Percentiles rank a stretch among this genome's conserved stretches.
phyloP scores from a whole-genome alignment of 2,888 invertebrate species.

The Cremastinae sp. region DNA sequence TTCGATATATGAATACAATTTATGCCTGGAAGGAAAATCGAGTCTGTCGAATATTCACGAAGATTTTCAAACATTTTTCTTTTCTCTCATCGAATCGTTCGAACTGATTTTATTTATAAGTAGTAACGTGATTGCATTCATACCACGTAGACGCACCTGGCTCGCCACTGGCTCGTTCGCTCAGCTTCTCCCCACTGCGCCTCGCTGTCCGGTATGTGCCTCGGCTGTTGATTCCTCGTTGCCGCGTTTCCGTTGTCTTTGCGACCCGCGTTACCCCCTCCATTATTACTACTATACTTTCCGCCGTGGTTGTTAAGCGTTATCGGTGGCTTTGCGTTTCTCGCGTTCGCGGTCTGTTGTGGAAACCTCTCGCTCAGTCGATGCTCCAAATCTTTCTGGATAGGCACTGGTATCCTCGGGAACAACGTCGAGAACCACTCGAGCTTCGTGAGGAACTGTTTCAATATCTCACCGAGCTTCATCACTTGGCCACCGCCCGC shows the following conservation, averaged over 20 bases:
- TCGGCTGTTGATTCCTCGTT: slow-evolving; percentile 68
- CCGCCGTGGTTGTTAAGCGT: slow-evolving; percentile 77
- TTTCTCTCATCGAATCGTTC: neutral
- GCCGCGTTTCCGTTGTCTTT: slow-evolving; percentile 75
- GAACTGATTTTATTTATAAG: slow-evolving; percentile 47
- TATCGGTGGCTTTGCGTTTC: slow-evolving; percentile 78
- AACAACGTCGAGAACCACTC: slow-evolving; percentile 99
- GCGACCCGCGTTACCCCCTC: slow-evolving; percentile 61
- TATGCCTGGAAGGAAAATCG: slow-evolving; percentile 3
- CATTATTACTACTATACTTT: slow-evolving; percentile 70
- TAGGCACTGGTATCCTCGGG: slow-evolving; percentile 98
- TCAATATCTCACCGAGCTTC: slow-evolving; percentile 94
- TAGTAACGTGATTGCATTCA: slow-evolving; percentile 77
- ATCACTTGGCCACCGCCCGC: slow-evolving; percentile 97
- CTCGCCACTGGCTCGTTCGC: slow-evolving; percentile 78
- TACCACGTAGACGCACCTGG: slow-evolving; percentile 80
- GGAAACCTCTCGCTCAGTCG: slow-evolving; percentile 85
- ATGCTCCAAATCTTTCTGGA: slow-evolving; percentile 94
- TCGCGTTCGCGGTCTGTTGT: slow-evolving; percentile 80
- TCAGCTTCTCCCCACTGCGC: slow-evolving; percentile 80
- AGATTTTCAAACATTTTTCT: slow-evolving; percentile 1
- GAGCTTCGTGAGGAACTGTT: slow-evolving; percentile 95
- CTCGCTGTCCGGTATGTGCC: slow-evolving; percentile 79
- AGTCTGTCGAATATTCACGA: neutral
- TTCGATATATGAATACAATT: slow-evolving; percentile 58